Conservation (phyloP, 2,888 invertebrate genomes). For the Melanostoma scalare region DNA sequence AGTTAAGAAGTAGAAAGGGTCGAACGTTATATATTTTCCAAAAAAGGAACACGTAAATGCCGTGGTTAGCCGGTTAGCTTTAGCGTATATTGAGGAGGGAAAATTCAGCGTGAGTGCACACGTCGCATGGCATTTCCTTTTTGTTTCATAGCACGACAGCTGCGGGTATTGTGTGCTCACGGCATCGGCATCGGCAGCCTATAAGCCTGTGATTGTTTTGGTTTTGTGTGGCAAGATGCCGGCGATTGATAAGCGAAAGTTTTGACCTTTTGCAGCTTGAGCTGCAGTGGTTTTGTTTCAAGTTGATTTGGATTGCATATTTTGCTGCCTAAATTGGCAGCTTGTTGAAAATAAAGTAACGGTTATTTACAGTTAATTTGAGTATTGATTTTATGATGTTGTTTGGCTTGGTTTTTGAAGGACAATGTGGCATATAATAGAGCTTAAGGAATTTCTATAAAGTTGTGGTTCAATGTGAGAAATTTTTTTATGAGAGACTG, state of each 20-base stretch:
- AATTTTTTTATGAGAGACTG: not conserved
- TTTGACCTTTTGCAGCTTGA: constrained; percentile 62
- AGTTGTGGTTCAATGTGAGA: constrained; percentile 25
- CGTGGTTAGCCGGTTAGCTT: constrained; percentile 4
- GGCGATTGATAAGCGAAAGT: constrained; percentile 64
- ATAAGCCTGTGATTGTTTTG: constrained; percentile 14
- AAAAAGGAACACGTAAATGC: constrained; percentile 24
- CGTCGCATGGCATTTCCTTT: constrained; percentile 61
- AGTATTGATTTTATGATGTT: constrained; percentile 45
- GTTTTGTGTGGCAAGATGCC: constrained; percentile 47
- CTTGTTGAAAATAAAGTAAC: constrained; percentile 49
- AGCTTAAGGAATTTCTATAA: not conserved
- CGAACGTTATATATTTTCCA: constrained; percentile 18
- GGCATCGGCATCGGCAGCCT: not conserved
- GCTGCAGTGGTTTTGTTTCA: not conserved
- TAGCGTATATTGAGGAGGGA: constrained; percentile 21
- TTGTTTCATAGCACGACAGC: constrained; percentile 47
- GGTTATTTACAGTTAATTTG: constrained; percentile 50
- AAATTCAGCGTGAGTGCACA: constrained; percentile 57
- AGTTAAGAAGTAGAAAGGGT: not conserved
- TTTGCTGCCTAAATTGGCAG: constrained; percentile 47
- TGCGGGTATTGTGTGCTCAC: constrained; percentile 8
- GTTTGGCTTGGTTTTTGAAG: not conserved
- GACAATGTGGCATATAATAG: not conserved
- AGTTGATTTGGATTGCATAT: constrained; percentile 19